Conservation (phyloP, 2,113 vertebrate genomes). For the Oxyruncus cristatus region DNA sequence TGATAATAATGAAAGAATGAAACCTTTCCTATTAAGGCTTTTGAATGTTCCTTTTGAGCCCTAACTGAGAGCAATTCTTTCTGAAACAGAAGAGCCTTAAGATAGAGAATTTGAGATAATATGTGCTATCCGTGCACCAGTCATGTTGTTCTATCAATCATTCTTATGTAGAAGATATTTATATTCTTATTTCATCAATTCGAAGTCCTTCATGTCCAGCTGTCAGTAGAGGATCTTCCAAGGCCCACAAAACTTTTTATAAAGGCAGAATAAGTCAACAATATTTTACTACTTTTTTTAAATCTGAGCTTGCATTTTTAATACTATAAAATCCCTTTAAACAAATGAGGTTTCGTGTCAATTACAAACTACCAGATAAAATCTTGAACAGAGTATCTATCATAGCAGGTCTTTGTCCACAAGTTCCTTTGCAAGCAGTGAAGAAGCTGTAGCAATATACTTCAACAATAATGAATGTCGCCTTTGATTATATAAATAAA, state of each 20-base stretch:
- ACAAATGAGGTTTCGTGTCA: background rate
- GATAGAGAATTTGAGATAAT: background rate
- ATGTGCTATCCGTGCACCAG: background rate
- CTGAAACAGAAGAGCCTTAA: background rate
- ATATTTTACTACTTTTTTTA: background rate
- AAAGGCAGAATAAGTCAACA: background rate
- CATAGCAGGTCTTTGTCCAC: background rate
- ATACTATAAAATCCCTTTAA: background rate
- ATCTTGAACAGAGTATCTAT: background rate
- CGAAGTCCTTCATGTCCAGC: background rate
- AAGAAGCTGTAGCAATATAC: background rate
- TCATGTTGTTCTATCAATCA: background rate
- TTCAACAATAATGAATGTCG: background rate
- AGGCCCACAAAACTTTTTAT: background rate
- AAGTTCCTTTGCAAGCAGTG: background rate
- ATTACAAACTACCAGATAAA: background rate
- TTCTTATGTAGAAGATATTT: background rate
- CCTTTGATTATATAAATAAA: slow-evolving; percentile 6
- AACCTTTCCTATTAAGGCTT: background rate
- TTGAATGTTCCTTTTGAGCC: background rate
- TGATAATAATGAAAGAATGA: background rate
- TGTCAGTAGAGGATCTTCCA: background rate
- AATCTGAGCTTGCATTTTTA: background rate
- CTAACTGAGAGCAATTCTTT: background rate
- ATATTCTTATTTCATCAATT: background rate